Percentiles rank a stretch among this genome's conserved stretches.
Evolutionary conservation across 2,113 vertebrate species (phyloP).

Genomic region (Scatophagus argus): DNA sequence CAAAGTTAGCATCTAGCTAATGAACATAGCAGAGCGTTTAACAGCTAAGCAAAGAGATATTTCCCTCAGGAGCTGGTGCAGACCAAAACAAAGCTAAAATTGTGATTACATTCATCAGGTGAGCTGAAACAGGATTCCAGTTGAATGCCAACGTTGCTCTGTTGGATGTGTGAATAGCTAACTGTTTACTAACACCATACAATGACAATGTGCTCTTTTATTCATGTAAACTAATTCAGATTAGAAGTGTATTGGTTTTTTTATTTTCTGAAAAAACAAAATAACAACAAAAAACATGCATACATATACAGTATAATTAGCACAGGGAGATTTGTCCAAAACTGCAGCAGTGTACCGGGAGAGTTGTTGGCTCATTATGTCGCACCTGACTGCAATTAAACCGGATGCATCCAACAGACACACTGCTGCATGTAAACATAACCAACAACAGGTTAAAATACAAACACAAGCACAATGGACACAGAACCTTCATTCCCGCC

Average conservation of each 20-base stretch:
- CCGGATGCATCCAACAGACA: constrained; percentile 19
- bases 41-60: neutral
- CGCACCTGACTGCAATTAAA: constrained; percentile 60
- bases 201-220: neutral
- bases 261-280: no score
- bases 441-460: neutral
- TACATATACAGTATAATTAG: constrained; percentile 12
- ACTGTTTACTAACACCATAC: neutral
- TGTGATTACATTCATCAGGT: neutral
- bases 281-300: constrained; percentile 8
- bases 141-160: neutral
- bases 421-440: neutral
- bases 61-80: neutral
- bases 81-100: neutral
- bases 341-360: constrained; percentile 17
- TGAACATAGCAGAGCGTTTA: neutral
- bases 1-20: neutral
- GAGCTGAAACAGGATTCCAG: neutral
- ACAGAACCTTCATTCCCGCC: neutral
- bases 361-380: constrained; percentile 23
- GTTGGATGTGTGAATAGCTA: neutral
- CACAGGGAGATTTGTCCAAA: constrained; percentile 1
- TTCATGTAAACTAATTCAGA: neutral
- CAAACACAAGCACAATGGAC: neutral
- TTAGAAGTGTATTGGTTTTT: neutral